A percentile compares a stretch with the other conserved stretches of the same genome.
phyloP scores from a whole-genome alignment of 1,140 invertebrate genomes.

The Drosophila nigromelanica region DNA sequence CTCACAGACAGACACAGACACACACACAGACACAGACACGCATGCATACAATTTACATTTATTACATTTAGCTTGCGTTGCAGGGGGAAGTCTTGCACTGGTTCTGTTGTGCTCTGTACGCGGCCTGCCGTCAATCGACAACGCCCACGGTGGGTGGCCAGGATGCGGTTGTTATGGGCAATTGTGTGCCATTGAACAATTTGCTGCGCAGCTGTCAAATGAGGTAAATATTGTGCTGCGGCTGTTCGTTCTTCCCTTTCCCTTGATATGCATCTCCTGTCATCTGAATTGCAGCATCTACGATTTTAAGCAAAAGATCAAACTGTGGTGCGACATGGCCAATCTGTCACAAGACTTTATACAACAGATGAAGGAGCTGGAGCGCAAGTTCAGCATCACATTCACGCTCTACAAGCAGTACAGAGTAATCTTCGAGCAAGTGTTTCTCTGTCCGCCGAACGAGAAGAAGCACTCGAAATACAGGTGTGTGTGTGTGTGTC shows the following conservation, averaged over 20 bases:
- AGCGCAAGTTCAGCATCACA: constrained; percentile 97
- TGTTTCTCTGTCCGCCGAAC: constrained; percentile 88
- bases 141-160: constrained; percentile 91
- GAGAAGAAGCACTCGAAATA: constrained; percentile 90
- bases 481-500: constrained; percentile 75
- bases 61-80: constrained; percentile 56
- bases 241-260: too few species aligned
- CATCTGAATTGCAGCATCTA: constrained; percentile 87
- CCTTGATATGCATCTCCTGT: background rate
- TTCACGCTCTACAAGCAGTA: constrained; percentile 97
- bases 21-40: background rate
- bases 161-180: constrained; percentile 91
- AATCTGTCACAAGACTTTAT: constrained; percentile 93
- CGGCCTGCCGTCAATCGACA: constrained; percentile 92
- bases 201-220: constrained; percentile 94
- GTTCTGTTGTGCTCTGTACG: constrained; percentile 97
- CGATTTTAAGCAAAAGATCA: constrained; percentile 98
- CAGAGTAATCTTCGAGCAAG: constrained; percentile 93
- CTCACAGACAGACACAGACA: background rate
- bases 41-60: background rate
- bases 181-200: constrained; percentile 95
- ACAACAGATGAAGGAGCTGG: constrained; percentile 92
- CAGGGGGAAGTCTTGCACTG: constrained; percentile 96
- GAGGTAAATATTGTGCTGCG: constrained; percentile 85
- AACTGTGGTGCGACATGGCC: constrained; percentile 98